Evolutionary conservation across 1,140 invertebrate genomes (phyloP).

Genomic region (Vanessa atalanta): DNA sequence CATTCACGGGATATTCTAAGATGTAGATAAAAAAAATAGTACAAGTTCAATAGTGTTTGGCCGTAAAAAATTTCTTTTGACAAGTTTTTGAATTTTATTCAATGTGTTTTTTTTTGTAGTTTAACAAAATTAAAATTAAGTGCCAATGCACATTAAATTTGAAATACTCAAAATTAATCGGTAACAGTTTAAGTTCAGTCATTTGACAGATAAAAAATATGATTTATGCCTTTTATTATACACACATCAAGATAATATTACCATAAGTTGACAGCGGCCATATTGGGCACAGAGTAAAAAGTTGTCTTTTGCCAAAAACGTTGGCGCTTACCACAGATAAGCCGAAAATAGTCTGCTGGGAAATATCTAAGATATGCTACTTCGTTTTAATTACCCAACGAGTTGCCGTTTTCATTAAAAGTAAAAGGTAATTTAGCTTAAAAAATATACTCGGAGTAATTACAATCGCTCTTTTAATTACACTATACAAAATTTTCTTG

Average conservation of each 20-base stretch:
- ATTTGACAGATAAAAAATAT: conserved; percentile 43
- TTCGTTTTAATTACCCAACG: conserved; percentile 45
- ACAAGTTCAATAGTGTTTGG: no score
- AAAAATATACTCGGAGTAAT: conserved; percentile 12
- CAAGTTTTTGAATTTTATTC: no score
- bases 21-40: no score
- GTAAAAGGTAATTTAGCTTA: conserved; percentile 41
- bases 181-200: conserved; percentile 22
- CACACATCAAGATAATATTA: conserved; percentile 61
- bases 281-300: conserved; percentile 56
- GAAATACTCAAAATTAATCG: conserved; percentile 27
- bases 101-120: no score
- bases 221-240: conserved; percentile 47
- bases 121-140: background rate
- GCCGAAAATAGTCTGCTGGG: conserved; percentile 43
- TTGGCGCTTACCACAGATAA: conserved; percentile 45
- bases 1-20: no score
- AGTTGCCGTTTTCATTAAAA: conserved; percentile 22
- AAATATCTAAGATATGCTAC: conserved; percentile 51
- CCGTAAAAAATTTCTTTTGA: no score
- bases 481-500: background rate
- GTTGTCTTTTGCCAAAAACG: conserved; percentile 53
- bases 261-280: conserved; percentile 49
- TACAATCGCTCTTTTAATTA: background rate
- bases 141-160: background rate